Percentiles rank a stretch among this genome's conserved stretches.
These are phyloP conservation scores for Ichneumoninae sp. DNA, from an alignment of 2,888 invertebrate species.

Conservation along the genomic window DNA sequence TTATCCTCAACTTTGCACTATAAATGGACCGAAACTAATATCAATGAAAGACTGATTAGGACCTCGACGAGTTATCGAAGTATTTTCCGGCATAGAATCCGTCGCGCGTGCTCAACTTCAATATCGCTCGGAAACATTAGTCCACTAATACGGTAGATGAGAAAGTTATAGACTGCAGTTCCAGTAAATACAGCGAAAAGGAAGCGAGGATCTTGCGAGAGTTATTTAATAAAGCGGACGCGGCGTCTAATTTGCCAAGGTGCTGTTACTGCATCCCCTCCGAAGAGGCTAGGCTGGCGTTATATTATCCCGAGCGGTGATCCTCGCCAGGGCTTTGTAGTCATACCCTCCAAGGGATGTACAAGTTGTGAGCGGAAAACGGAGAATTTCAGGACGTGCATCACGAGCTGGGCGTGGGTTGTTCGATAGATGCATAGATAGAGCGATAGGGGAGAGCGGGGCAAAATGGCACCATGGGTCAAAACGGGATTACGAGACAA, in stretches of 20 bases:
- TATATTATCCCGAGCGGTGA: slow-evolving; percentile 27
- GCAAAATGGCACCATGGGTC: too few species aligned
- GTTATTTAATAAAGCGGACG: slow-evolving; percentile 47
- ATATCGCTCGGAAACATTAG: background rate
- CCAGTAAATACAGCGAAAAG: slow-evolving; percentile 24
- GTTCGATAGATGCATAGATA: background rate
- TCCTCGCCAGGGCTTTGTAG: slow-evolving; percentile 2
- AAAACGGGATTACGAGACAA: too few species aligned
- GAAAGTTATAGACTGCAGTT: slow-evolving; percentile 18
- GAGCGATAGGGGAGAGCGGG: too few species aligned
- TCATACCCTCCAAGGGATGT: slow-evolving; percentile 7
- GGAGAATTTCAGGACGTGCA: slow-evolving; percentile 33
- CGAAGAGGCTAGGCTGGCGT: background rate
- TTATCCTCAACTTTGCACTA: background rate
- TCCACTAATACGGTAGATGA: background rate
- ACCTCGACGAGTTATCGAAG: background rate
- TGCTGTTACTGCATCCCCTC: slow-evolving; percentile 31
- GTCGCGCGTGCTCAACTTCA: background rate
- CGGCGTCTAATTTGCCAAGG: slow-evolving; percentile 24
- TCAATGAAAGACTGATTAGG: background rate
- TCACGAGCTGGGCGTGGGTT: background rate
- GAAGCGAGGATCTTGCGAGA: slow-evolving; percentile 9
- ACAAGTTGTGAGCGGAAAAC: slow-evolving; percentile 27
- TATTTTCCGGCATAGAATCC: background rate
- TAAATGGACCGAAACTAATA: background rate